Percentiles rank a stretch among this genome's conserved stretches.
phyloP scores from a whole-genome alignment of 2,113 vertebrate species.

The Pelodiscus sinensis region DNA sequence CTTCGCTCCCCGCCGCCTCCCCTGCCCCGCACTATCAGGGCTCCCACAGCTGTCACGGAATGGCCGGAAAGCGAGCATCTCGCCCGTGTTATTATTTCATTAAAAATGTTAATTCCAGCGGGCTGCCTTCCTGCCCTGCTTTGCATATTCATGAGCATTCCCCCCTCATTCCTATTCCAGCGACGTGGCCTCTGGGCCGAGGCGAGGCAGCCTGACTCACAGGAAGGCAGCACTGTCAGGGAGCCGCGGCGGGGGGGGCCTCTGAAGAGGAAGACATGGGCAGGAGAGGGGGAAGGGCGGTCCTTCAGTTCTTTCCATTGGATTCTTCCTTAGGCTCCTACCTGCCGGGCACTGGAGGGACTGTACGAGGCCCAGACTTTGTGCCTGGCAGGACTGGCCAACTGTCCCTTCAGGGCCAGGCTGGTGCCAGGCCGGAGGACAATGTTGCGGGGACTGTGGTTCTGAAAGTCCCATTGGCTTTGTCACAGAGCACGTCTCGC shows the following conservation, averaged over 20 bases:
- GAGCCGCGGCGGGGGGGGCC: background rate
- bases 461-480: rapidly evolving
- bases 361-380: background rate
- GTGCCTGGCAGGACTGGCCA: background rate
- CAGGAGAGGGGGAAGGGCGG: background rate
- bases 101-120: slow-evolving; percentile 68
- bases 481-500: background rate
- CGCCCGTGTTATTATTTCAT: slow-evolving; percentile 32
- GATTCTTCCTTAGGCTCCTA: background rate
- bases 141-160: slow-evolving; percentile 59
- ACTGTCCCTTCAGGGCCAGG: background rate
- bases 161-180: slow-evolving; percentile 33
- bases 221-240: slow-evolving; percentile 37
- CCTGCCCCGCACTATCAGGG: rapidly evolving
- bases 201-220: background rate
- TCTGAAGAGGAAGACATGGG: background rate
- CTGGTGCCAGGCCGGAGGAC: background rate
- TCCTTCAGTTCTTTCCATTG: background rate
- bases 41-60: background rate
- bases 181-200: slow-evolving; percentile 35
- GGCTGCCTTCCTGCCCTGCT: slow-evolving; percentile 25
- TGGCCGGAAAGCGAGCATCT: background rate
- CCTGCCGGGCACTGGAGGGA: slow-evolving; percentile 18
- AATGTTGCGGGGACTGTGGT: background rate
- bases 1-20: background rate